These are phyloP conservation scores for Tor tambroides DNA, from an alignment of 2,113 vertebrate genomes.

Conservation along the genomic window DNA sequence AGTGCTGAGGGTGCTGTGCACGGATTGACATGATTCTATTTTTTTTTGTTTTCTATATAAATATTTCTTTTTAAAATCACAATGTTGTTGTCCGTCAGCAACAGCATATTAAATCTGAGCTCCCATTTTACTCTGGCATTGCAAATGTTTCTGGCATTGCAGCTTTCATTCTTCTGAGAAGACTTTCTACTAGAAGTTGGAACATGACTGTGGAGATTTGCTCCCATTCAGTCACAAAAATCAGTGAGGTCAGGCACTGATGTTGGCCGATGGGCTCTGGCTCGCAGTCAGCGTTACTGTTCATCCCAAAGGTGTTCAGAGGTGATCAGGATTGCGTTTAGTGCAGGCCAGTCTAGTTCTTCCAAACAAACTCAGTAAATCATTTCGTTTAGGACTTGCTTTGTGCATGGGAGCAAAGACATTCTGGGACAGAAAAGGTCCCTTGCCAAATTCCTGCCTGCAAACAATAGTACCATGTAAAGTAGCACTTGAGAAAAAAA, in stretches of 20 bases:
- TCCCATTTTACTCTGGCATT: background rate
- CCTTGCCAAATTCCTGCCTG: background rate
- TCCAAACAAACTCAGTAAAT: background rate
- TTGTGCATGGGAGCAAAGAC: background rate
- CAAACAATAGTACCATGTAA: background rate
- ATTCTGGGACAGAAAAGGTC: background rate
- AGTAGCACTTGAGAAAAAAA: background rate
- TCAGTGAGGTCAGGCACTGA: background rate
- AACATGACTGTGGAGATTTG: background rate
- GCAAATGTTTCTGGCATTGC: background rate
- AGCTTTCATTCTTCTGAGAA: background rate
- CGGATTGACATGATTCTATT: too few species aligned
- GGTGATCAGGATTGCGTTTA: background rate
- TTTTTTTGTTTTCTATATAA: too few species aligned
- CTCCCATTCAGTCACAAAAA: background rate
- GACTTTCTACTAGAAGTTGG: background rate
- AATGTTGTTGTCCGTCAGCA: background rate
- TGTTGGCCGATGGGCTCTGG: background rate
- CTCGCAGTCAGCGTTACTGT: background rate
- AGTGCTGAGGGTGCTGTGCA: too few species aligned
- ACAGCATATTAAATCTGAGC: background rate
- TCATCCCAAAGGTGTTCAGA: background rate
- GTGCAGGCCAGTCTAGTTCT: background rate
- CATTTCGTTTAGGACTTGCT: background rate
- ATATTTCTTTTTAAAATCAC: background rate